These are phyloP conservation scores for Corydoras sp. DNA, from an alignment of 2,113 vertebrate genomes.

Conservation along the genomic window DNA sequence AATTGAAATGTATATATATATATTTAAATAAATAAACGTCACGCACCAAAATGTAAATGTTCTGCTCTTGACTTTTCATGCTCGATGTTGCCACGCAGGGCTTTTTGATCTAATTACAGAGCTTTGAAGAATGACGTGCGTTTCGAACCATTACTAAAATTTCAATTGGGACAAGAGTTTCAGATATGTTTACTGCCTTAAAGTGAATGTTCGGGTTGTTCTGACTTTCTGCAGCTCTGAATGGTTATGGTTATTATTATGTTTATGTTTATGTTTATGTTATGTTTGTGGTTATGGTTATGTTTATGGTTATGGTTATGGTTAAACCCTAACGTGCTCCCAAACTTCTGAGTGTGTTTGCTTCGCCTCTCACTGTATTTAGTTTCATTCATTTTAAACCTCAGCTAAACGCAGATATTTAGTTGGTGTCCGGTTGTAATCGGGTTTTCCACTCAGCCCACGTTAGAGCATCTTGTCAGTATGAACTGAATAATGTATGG, in stretches of 20 bases:
- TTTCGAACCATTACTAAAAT: not conserved
- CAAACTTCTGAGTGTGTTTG: not conserved
- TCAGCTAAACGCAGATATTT: constrained; percentile 67
- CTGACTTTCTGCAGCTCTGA: not conserved
- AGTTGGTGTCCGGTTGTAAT: constrained; percentile 59
- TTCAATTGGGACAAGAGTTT: not conserved
- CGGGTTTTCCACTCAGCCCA: constrained; percentile 53
- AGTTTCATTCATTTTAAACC: constrained; percentile 69
- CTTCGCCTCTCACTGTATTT: constrained; percentile 44
- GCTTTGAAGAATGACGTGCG: not conserved
- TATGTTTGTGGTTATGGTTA: too few species aligned
- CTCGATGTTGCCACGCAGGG: too few species aligned
- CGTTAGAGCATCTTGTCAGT: constrained; percentile 67
- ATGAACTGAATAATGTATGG: constrained; percentile 67
- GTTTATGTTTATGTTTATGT: too few species aligned
- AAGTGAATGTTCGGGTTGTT: not conserved
- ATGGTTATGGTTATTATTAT: not conserved
- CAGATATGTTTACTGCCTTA: not conserved
- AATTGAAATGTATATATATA: too few species aligned
- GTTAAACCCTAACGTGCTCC: not conserved
- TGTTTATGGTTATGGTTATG: too few species aligned
- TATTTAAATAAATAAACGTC: too few species aligned
- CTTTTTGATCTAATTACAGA: not conserved
- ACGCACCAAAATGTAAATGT: too few species aligned
- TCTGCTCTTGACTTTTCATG: too few species aligned